phyloP scores from a whole-genome alignment of 1,140 invertebrate genomes.

The Rhizoglyphus robini region DNA sequence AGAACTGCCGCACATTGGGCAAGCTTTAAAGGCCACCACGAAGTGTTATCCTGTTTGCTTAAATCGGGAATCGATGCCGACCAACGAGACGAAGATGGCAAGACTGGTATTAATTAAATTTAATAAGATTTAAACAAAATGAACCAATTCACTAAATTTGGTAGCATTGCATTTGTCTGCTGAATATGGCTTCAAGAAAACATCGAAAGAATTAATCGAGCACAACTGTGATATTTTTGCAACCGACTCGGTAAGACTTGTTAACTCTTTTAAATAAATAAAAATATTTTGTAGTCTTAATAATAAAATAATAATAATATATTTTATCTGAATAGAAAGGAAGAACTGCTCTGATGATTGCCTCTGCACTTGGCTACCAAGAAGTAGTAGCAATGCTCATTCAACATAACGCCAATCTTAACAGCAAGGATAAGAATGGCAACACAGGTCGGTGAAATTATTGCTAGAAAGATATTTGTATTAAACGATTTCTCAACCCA shows the following conservation, averaged over 20 bases:
- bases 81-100: conserved; percentile 46
- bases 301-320: neutral
- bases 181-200: conserved; percentile 25
- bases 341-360: conserved; percentile 34
- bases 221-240: conserved; percentile 27
- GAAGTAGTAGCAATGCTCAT: conserved; percentile 32
- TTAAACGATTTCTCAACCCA: neutral
- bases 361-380: conserved; percentile 32
- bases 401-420: conserved; percentile 33
- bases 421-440: conserved; percentile 32
- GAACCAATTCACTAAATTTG: neutral
- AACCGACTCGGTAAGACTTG: conserved; percentile 25
- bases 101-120: conserved; percentile 17
- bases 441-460: conserved; percentile 15
- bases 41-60: conserved; percentile 53
- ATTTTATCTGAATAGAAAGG: conserved; percentile 30
- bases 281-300: neutral
- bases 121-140: neutral
- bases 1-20: conserved; percentile 57
- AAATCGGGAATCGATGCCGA: conserved; percentile 50
- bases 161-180: conserved; percentile 26
- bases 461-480: conserved; percentile 31
- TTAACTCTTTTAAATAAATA: neutral
- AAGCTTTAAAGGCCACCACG: conserved; percentile 52
- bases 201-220: conserved; percentile 23